Evolutionary conservation across 2,797 vertebrate genomes (phyloP), one percentile per base, ranked within the genome.

Genomic region (Muraenolepis orangiensis): DNA sequence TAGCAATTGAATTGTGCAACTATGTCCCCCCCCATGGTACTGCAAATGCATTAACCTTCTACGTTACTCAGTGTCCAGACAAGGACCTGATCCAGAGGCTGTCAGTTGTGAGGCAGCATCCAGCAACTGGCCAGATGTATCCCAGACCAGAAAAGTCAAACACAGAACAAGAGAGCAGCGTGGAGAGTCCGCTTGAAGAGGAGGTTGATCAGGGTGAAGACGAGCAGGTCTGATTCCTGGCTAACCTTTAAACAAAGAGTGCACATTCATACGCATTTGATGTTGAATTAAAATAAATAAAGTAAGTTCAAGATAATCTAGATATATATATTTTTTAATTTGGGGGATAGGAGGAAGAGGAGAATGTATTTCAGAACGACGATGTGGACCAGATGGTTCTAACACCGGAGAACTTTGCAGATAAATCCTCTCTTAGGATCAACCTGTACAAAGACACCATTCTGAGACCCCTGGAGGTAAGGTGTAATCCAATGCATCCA

Each of bases 391-490:
- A 94, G 1, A 80, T 96, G 77, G 95, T 98, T 31, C 93, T 93
- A 82, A 88, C 87, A 69, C 94, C 94, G 71, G 95, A 96, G 80
- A 92, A 96, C 88, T 81, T 89, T 51, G 74, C 90, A 40, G 87
- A 88, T 86, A 96, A 95, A 72, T 77, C 88, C n/a, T 73, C 91
- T 34, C 66, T 73, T 26, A 89, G 82, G 81, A 83, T 97, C 82
- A 79, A 72, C 72, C 83, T 76, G 1, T 98, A 95, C 84, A 96
- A 94, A 78, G 88, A 96, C n/a, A 94, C 61, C 20, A 46, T 95
- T 82, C 94, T 97, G 72, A 91, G 14, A 83, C 90, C 85, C 79
- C 89, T 98, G 76, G 95, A 98, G 93, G 97, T 98, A 88, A 85
- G 79, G 80, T 66, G n/a, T n/a, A n/a, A n/a, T n/a, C n/a, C n/a